These are phyloP conservation scores for Caenorhabditis sulstoni DNA, from an alignment of 2,888 invertebrate species.

Conservation along the genomic window DNA sequence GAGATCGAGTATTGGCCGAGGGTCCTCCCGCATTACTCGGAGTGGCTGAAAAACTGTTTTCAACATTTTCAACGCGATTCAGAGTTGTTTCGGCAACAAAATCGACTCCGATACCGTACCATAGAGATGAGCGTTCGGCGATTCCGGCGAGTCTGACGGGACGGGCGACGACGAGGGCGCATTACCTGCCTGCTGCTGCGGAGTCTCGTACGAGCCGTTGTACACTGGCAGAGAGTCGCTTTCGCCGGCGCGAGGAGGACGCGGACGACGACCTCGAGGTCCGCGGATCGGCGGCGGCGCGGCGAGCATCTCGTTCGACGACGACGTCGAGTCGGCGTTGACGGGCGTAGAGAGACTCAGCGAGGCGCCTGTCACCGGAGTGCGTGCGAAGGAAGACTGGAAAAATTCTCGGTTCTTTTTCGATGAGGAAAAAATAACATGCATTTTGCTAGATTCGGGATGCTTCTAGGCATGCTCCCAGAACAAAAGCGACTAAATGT, in stretches of 20 bases:
- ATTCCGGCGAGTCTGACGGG: slow-evolving; percentile 50
- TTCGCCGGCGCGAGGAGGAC: slow-evolving; percentile 7
- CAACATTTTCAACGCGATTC: too few relatives aligned
- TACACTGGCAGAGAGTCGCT: slow-evolving; percentile 4
- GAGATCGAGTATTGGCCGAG: slow-evolving; percentile 51
- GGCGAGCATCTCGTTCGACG: not conserved
- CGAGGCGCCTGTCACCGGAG: slow-evolving; percentile 19
- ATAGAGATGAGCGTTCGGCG: slow-evolving; percentile 50
- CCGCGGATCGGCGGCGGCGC: slow-evolving; percentile 11
- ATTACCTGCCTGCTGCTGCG: slow-evolving; percentile 24
- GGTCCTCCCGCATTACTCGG: slow-evolving; percentile 29
- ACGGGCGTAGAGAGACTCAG: slow-evolving; percentile 42
- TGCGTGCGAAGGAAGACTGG: slow-evolving; percentile 13
- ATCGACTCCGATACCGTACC: slow-evolving; percentile 15
- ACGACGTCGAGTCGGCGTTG: not conserved
- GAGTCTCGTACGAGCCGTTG: slow-evolving; percentile 35
- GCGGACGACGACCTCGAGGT: slow-evolving; percentile 28
- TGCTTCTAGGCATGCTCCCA: too few relatives aligned
- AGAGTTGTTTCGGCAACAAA: too few relatives aligned
- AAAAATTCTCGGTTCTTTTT: not conserved
- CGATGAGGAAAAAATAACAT: too few relatives aligned
- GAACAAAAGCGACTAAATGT: too few relatives aligned
- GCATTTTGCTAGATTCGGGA: too few relatives aligned
- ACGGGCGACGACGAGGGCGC: slow-evolving; percentile 20
- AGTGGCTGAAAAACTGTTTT: slow-evolving; percentile 48